Evolutionary conservation across 2,797 vertebrate genomes (phyloP), one percentile per base, ranked within the genome.

Genomic region (Chelon auratus): DNA sequence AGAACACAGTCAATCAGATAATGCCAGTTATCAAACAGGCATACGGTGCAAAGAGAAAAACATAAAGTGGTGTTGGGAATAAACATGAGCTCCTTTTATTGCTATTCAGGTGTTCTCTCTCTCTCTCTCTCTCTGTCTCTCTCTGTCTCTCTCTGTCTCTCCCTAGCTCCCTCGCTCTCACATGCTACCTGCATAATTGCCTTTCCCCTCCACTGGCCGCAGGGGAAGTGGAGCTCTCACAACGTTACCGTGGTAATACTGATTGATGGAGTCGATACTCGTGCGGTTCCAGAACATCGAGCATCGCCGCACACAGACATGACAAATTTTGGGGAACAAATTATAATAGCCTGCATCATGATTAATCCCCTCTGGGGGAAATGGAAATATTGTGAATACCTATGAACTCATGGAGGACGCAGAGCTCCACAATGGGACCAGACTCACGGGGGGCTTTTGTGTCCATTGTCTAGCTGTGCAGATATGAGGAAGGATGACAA

Each of bases 221-320:
- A 45, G 87, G 87, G 89, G 90, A 92, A 92, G 89, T 90, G 82
- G 74, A 89, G 89, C 91, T 91, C 91, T 93, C 88, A 80, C 80
- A 92, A 90, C 48, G 86, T 92, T 93, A 92, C 91, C 39, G 88
- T 87, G 78, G 90, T 94, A 94, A 95, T 94, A 90, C 91, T 94
- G 94, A 95, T 94, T 93, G 94, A 95, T 94, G 93, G 91, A 95
- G 92, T 93, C 89, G 90, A 93, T 92, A 80, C 91, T 91, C 75
- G 83, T 84, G 87, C 53, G 86, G 92, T 94, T 94, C 92, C 93
- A 93, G 90, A 94, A 94, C 93, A 94, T 91, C 82, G 91, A 92
- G 90, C 90, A 88, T 89, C 81, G 80, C 81, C 47, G 61, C 85
- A 87, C 87, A 84, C 72, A 93, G 91, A 93, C 89, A 93, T 93